phyloP scores from a whole-genome alignment of 2,113 vertebrate genomes.

The pig (Sus scrofa) region DNA sequence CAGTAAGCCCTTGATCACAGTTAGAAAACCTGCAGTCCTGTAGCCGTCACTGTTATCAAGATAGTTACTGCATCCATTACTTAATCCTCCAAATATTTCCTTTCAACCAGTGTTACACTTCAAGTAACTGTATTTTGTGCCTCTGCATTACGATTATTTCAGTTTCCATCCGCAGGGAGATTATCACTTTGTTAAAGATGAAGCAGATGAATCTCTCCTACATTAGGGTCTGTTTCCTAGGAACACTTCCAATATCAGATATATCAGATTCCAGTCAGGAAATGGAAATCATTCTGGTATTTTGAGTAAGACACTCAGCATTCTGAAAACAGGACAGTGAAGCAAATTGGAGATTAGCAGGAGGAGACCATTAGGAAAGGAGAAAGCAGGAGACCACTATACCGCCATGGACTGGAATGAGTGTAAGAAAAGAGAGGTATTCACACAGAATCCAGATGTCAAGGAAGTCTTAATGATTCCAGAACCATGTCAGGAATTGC shows the following conservation, averaged over 20 bases:
- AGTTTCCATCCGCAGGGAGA: not conserved
- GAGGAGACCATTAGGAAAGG: not conserved
- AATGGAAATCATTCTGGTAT: not conserved
- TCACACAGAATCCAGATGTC: not conserved
- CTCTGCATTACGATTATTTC: not conserved
- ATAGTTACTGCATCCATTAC: not conserved
- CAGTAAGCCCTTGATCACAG: not conserved
- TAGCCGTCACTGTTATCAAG: not conserved
- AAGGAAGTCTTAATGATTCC: not conserved
- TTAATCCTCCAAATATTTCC: not conserved
- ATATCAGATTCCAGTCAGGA: not conserved
- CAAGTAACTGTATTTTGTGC: not conserved
- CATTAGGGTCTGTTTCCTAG: not conserved
- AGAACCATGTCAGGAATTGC: not conserved
- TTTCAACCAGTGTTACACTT: not conserved
- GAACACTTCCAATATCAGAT: not conserved
- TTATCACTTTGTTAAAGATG: not conserved
- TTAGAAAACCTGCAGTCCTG: not conserved
- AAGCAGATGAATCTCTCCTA: not conserved
- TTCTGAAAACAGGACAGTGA: not conserved
- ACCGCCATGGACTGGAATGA: not conserved
- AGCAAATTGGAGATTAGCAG: not conserved
- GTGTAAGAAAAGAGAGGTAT: not conserved
- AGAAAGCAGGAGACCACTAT: not conserved
- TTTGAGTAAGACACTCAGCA: not conserved